Evolutionary conservation across 2,797 vertebrate genomes (phyloP), one percentile per base, ranked within the genome.

Genomic region (Peromyscus attwateri): DNA sequence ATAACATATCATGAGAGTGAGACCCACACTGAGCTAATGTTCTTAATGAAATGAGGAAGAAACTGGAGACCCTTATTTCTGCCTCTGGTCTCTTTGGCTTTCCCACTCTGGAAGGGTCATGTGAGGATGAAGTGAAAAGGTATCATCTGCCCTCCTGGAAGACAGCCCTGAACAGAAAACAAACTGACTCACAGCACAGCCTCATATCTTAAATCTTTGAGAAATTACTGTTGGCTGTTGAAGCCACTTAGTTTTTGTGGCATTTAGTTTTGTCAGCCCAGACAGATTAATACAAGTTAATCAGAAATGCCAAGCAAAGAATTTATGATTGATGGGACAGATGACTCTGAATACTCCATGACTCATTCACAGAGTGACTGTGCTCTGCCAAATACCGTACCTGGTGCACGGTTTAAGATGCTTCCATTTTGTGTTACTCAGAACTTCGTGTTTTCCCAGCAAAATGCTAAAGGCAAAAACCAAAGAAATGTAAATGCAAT

Each of bases 71-170:
- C 8, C 29, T 34, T 37, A 60, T 60, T 8, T 64, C 80, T 64
- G 25, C 31, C 14, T 31, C 40, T 75, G 19, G 12, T 3, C 9
- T 9, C 6, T n/a, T 64, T 40, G 0, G 12, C 2, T 23, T 27
- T 2, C 31, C 12, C 23, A 1, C 6, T 7, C 19, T 16, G 34
- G 27, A 52, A 87, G 60, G 9, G 13, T 14, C 37, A 40, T 5
- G 3, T 34, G 34, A 43, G 1, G 29, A n/a, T 11, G 31, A 3
- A 52, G 2, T 10, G 34, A 66, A 21, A 62, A 62, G 31, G 1
- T 21, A 21, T 13, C 34, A 21, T 19, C 40, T 87, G 13, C 21
- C 46, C 80, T 84, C 12, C 29, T 16, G 0, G 3, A 81, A 37
- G 34, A n/a, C 2, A 10, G 16, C 2, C n/a, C 19, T 73, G 66